Evolutionary conservation across 2,113 vertebrate species (phyloP), one percentile per base, ranked within the genome.

Genomic region (Pachypanchax playfairii): DNA sequence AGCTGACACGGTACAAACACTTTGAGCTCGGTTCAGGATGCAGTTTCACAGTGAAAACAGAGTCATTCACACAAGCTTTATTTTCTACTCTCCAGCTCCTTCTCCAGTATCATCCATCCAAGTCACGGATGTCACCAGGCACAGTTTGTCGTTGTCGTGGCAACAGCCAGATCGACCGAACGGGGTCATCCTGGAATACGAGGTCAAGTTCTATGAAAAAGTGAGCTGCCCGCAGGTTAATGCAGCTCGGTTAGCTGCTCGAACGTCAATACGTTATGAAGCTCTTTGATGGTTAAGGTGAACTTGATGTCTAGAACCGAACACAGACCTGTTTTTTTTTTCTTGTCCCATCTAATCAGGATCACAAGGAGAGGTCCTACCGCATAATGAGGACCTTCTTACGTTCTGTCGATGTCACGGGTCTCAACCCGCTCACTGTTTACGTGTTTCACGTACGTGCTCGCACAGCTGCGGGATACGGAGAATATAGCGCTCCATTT

Each of bases 191-290:
- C 85, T 99, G 79, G 97, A 99, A 63, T 99, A 99, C 17, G 97
- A 99, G 92, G 95, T 99, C 92, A 99, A 99, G 77, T 99, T 98
- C 88, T 99, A 99, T 36, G 96, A 99, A 83, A 99, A 99, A 96
- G 97, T 99, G 94, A 92, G 88, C 2, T 0, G 29, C 15, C 38
- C 2, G 15, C 48, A 70, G 83, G 73, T 84, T 85, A 86, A 67
- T 68, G 47, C 60, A 54, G 70, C 72, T 42, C 28, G 8, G 50
- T 24, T 52, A 29, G 36, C 46, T 49, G 52, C 53, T 71, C 51
- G 66, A 64, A 82, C 73, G 71, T 70, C 77, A 73, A 69, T 79
- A 75, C 24, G 63, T 21, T 4, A 36, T 31, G 31, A 25, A 1
- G 39, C 51, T 56, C 56, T 77, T 79, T 78, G 31, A 71, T 65